These are phyloP conservation scores for Aurelia aurita DNA, from an alignment of 30 jellyfish, hydroid and myxozoan species.

Conservation along the genomic window DNA sequence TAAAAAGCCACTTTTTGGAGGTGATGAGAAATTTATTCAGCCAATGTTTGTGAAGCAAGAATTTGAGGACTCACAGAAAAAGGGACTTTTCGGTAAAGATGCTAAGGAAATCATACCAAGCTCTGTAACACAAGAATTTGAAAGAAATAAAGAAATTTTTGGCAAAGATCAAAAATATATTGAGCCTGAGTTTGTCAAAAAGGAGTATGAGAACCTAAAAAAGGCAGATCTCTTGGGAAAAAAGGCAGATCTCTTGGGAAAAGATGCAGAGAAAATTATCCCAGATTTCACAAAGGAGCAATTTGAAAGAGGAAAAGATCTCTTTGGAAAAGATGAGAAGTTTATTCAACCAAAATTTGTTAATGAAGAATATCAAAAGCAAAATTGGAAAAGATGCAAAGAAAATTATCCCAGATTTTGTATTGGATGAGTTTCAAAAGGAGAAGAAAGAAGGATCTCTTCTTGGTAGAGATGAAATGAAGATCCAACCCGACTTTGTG, in stretches of 20 bases:
- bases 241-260: constrained; percentile 21
- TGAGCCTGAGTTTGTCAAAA: constrained; percentile 18
- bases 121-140: background rate
- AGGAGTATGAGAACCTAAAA: background rate
- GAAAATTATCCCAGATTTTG: constrained; percentile 27
- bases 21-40: background rate
- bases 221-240: constrained; percentile 6
- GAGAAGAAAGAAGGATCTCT: constrained; percentile 7
- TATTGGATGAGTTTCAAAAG: constrained; percentile 2
- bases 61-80: background rate
- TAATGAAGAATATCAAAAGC: constrained; percentile 9
- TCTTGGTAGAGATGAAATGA: constrained; percentile 23
- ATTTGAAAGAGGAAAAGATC: background rate
- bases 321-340: constrained; percentile 9
- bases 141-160: constrained; percentile 3
- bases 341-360: constrained; percentile 40
- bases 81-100: background rate
- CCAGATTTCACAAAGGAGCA: constrained; percentile 46
- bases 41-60: background rate
- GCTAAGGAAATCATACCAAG: background rate
- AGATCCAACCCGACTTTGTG: constrained; percentile 23
- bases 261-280: constrained; percentile 25
- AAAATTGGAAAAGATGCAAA: constrained; percentile 41
- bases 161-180: constrained; percentile 47
- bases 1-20: background rate